Evolutionary conservation across 2,888 invertebrate species (phyloP).

Genomic region (Drosophila fulvimacula): DNA sequence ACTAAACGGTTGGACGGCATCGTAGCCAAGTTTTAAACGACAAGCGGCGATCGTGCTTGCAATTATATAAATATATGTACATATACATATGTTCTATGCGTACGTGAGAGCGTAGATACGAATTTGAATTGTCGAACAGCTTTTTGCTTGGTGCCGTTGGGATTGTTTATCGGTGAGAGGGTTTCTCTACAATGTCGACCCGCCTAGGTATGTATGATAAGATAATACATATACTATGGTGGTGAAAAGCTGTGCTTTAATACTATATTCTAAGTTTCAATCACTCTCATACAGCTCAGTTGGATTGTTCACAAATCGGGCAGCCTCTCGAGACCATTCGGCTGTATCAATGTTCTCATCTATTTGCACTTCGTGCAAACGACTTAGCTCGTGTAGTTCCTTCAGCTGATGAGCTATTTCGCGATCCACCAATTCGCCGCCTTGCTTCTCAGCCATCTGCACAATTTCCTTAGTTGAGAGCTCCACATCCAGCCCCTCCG

Average conservation of each 20-base stretch:
- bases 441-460: constrained; percentile 52
- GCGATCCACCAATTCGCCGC: constrained; percentile 79
- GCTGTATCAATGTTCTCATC: constrained; percentile 58
- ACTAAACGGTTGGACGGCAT: constrained; percentile 16
- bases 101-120: neutral
- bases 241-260: neutral
- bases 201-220: constrained; percentile 21
- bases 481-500: constrained; percentile 52
- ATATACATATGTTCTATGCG: neutral
- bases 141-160: neutral
- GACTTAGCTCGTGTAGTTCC: constrained; percentile 78
- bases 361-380: constrained; percentile 63
- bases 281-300: neutral
- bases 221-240: neutral
- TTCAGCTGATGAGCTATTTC: constrained; percentile 80
- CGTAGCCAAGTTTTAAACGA: constrained; percentile 10
- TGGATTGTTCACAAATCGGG: neutral
- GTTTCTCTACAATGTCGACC: neutral
- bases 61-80: neutral
- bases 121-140: constrained; percentile 7
- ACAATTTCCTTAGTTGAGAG: constrained; percentile 48
- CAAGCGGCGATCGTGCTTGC: neutral
- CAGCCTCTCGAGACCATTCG: constrained; percentile 22
- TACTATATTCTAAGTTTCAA: no score
- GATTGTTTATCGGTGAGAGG: neutral